These are phyloP conservation scores for Camponotus floridanus DNA, from an alignment of 1,140 invertebrate species.

Conservation along the genomic window DNA sequence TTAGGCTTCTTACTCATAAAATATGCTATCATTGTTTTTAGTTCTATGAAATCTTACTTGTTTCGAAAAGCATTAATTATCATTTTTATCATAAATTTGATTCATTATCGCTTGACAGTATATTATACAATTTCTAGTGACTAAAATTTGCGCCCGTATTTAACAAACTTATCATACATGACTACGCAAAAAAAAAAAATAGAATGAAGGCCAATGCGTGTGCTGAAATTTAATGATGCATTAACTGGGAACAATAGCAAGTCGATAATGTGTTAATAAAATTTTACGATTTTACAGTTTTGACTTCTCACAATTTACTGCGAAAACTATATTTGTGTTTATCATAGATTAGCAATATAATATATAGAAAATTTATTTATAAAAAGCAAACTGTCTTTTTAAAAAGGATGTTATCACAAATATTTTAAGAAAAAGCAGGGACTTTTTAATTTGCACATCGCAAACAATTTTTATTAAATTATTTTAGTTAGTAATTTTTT, in stretches of 20 bases:
- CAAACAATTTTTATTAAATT: background rate
- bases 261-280: slow-evolving; percentile 25
- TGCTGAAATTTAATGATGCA: slow-evolving; percentile 14
- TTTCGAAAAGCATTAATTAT: slow-evolving; percentile 1
- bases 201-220: slow-evolving; percentile 12
- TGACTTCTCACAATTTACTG: background rate
- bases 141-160: background rate
- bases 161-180: background rate
- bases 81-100: background rate
- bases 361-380: background rate
- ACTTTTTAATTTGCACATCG: background rate
- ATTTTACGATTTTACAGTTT: slow-evolving; percentile 3
- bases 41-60: background rate
- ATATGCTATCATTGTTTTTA: background rate
- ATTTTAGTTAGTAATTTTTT: no score
- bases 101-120: background rate
- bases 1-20: slow-evolving; percentile 3
- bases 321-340: background rate
- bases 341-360: background rate
- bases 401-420: background rate
- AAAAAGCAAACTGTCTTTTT: background rate
- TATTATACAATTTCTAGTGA: background rate
- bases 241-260: slow-evolving; percentile 33
- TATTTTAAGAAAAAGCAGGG: background rate
- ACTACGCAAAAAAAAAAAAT: background rate